Evolutionary conservation across 2,113 vertebrate genomes (phyloP).

Genomic region (Pica pica): DNA sequence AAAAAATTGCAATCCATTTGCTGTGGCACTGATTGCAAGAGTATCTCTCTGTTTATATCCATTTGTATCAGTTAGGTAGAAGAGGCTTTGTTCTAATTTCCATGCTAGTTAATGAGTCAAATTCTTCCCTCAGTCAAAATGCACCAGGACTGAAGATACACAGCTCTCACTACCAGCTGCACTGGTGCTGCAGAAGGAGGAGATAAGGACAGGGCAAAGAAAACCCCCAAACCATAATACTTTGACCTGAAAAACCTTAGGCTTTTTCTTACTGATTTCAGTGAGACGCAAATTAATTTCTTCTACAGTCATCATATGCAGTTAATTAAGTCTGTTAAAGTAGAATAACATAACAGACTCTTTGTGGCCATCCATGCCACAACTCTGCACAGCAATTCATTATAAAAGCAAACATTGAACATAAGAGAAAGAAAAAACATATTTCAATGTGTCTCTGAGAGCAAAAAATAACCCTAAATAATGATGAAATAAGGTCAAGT

Average conservation of each 20-base stretch:
- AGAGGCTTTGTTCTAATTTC: background rate
- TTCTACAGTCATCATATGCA: background rate
- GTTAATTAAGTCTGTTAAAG: constrained; percentile 1
- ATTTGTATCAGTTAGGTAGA: background rate
- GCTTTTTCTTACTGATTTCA: background rate
- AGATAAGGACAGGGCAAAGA: background rate
- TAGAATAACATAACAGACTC: background rate
- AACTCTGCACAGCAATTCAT: background rate
- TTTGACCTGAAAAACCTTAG: background rate
- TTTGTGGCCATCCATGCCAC: background rate
- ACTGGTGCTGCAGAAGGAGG: background rate
- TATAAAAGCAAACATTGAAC: background rate
- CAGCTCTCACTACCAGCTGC: background rate
- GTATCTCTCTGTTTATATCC: background rate
- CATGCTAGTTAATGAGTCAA: background rate
- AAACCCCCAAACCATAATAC: background rate
- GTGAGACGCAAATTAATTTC: background rate
- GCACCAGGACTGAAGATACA: background rate
- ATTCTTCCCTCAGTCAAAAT: background rate
- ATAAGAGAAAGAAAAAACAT: background rate
- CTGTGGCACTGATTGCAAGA: background rate
- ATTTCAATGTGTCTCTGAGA: background rate
- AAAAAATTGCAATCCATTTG: background rate
- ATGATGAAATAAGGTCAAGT: background rate
- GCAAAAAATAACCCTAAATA: background rate